Evolutionary conservation across 2,888 invertebrate species (phyloP).

Genomic region (Fragum fragum): DNA sequence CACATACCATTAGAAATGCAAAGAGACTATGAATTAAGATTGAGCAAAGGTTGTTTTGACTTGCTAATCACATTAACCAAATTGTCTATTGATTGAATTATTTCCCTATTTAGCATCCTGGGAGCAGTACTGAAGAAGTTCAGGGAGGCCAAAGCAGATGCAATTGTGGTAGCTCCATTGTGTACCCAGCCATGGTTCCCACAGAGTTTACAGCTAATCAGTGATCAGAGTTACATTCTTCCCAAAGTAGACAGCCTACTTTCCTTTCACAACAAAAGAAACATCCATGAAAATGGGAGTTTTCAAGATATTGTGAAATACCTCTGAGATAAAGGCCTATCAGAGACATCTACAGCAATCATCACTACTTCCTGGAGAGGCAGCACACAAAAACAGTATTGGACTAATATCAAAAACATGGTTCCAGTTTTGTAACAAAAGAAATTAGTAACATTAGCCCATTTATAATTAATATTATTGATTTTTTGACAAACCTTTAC

Average conservation of each 20-base stretch:
- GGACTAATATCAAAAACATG: constrained; percentile 38
- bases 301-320: constrained; percentile 38
- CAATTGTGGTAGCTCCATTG: constrained; percentile 40
- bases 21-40: too few species aligned
- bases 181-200: constrained; percentile 50
- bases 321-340: constrained; percentile 33
- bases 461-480: background rate
- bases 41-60: too few species aligned
- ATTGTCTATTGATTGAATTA: constrained; percentile 27
- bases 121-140: constrained; percentile 50
- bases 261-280: background rate
- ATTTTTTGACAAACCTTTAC: too few species aligned
- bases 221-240: constrained; percentile 12
- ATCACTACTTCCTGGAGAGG: constrained; percentile 41
- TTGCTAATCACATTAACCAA: too few species aligned
- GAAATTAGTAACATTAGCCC: background rate
- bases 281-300: constrained; percentile 32
- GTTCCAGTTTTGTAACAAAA: constrained; percentile 50
- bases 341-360: constrained; percentile 36
- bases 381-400: constrained; percentile 43
- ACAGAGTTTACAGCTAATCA: constrained; percentile 20
- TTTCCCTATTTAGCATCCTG: constrained; percentile 54
- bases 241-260: constrained; percentile 21
- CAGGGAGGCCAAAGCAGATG: constrained; percentile 38
- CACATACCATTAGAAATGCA: too few species aligned